Evolutionary conservation across 2,113 vertebrate species (phyloP).

Genomic region (Epinephelus moara): DNA sequence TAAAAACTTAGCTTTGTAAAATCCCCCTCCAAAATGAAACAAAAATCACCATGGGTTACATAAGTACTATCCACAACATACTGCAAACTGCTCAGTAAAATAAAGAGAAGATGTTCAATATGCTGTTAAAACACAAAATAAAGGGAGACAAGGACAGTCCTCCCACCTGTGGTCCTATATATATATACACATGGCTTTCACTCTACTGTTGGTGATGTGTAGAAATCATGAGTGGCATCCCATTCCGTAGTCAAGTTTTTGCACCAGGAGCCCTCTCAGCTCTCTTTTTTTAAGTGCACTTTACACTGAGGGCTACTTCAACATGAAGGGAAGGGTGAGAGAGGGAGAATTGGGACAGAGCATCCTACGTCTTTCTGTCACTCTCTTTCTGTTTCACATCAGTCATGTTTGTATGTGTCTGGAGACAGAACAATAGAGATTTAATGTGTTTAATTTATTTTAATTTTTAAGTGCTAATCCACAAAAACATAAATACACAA

Average conservation of each 20-base stretch:
- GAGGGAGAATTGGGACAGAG: background rate
- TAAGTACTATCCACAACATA: background rate
- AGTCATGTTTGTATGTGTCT: constrained; percentile 2
- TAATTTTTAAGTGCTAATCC: background rate
- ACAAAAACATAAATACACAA: background rate
- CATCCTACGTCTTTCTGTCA: background rate
- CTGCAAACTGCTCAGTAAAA: background rate
- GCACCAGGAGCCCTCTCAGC: constrained; percentile 5
- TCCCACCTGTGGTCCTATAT: background rate
- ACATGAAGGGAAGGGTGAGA: constrained; percentile 21
- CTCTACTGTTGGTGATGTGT: constrained; percentile 5
- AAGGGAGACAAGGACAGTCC: background rate
- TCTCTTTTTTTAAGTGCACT: constrained; percentile 36
- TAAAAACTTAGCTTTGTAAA: background rate
- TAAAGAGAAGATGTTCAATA: background rate
- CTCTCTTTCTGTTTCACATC: constrained; percentile 9
- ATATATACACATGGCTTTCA: background rate
- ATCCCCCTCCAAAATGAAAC: background rate
- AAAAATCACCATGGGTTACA: background rate
- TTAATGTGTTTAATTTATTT: background rate
- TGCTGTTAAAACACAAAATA: background rate
- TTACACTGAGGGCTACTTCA: constrained; percentile 25
- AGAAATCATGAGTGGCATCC: constrained; percentile 20
- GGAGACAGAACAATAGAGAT: constrained; percentile 3
- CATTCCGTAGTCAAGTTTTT: constrained; percentile 18